Conservation (phyloP, 2,888 invertebrate genomes). For the Frankliniella intonsa region DNA sequence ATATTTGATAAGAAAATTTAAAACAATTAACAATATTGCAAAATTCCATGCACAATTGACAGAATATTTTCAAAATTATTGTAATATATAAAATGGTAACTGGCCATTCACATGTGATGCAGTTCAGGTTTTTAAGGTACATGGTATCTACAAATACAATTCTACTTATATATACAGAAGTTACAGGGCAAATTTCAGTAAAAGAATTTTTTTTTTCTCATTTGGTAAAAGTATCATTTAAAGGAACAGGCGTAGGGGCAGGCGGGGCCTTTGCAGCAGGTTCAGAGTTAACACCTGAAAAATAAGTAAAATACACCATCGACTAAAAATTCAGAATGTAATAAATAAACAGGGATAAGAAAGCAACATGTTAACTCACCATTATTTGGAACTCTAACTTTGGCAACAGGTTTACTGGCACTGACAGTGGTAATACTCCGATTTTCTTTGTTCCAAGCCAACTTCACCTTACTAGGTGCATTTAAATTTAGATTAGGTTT, state of each 20-base stretch:
- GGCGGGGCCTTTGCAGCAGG: neutral
- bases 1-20: neutral
- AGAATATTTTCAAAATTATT: neutral
- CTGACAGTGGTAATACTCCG: neutral
- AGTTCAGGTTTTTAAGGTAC: neutral
- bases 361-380: neutral
- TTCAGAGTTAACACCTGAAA: neutral
- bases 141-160: neutral
- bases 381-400: neutral
- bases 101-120: neutral
- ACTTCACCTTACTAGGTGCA: neutral
- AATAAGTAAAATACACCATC: neutral
- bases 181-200: neutral
- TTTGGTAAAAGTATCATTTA: neutral
- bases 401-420: neutral
- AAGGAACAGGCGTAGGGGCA: neutral
- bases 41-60: neutral
- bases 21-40: conserved; percentile 6
- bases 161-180: neutral
- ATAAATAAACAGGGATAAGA: neutral
- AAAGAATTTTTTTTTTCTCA: neutral
- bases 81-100: neutral
- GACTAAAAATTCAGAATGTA: neutral
- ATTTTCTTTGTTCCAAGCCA: conserved; percentile 9
- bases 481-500: conserved; percentile 4